Evolutionary conservation across 2,113 vertebrate genomes (phyloP).

Genomic region (Caretta caretta): DNA sequence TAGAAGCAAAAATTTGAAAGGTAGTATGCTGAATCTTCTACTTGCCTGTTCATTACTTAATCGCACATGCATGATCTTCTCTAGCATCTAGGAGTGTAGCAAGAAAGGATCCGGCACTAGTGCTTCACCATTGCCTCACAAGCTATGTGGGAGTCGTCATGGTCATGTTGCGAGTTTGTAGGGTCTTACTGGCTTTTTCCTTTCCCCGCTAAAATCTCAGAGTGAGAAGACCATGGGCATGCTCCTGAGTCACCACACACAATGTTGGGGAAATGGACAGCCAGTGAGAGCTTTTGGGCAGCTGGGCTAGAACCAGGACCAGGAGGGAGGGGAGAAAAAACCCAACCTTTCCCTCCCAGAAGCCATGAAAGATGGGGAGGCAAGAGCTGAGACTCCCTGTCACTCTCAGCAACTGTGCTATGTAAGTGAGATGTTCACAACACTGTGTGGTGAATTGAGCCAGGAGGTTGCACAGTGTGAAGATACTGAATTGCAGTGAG

Average conservation of each 20-base stretch:
- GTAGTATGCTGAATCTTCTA: slow-evolving; percentile 70
- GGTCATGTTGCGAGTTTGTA: neutral
- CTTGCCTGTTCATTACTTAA: neutral
- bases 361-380: neutral
- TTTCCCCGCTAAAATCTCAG: neutral
- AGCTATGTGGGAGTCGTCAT: neutral
- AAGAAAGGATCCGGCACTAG: neutral
- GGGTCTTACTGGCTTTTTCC: neutral
- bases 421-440: neutral
- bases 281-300: neutral
- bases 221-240: neutral
- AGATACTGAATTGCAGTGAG: neutral
- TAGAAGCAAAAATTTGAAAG: slow-evolving; percentile 87
- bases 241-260: neutral
- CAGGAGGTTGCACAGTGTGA: neutral
- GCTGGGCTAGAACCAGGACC: neutral
- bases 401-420: neutral
- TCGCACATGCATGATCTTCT: neutral
- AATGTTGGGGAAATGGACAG: neutral
- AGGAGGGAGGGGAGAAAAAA: neutral
- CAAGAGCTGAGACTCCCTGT: neutral
- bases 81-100: neutral
- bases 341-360: neutral
- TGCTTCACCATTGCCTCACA: neutral
- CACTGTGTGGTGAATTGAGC: neutral